phyloP scores from a whole-genome alignment of 1,140 invertebrate species.

The Thrips palmi region DNA sequence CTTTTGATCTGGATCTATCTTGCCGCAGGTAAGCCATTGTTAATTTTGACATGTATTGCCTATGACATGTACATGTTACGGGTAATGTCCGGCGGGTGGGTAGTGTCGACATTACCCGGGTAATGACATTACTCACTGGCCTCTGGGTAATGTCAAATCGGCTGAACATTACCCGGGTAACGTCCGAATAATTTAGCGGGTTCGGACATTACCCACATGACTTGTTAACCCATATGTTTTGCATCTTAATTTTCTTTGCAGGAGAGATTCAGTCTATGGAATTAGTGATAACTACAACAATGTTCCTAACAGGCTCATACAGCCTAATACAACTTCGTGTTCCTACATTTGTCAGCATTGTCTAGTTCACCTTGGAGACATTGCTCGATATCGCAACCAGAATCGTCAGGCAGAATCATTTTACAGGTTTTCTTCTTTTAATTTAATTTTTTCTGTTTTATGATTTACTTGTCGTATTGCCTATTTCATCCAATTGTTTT shows the following conservation, averaged over 20 bases:
- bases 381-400: slow-evolving; percentile 66
- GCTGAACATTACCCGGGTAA: no score
- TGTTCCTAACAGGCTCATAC: slow-evolving; percentile 21
- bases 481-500: background rate
- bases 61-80: no score
- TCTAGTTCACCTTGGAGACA: slow-evolving; percentile 68
- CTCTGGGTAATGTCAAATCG: no score
- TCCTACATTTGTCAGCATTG: slow-evolving; percentile 74
- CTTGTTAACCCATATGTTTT: no score
- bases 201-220: no score
- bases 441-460: slow-evolving; percentile 17
- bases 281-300: no score
- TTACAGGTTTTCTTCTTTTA: slow-evolving; percentile 33
- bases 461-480: background rate
- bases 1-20: slow-evolving; percentile 61
- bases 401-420: slow-evolving; percentile 60
- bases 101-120: no score
- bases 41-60: no score
- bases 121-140: no score
- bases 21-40: slow-evolving; percentile 38
- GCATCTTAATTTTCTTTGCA: slow-evolving; percentile 14
- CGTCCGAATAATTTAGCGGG: no score
- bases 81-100: no score
- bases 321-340: slow-evolving; percentile 50
- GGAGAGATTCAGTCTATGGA: slow-evolving; percentile 26